These are phyloP conservation scores for Epinotia bilunana DNA, from an alignment of 2,888 invertebrate genomes.

Conservation along the genomic window DNA sequence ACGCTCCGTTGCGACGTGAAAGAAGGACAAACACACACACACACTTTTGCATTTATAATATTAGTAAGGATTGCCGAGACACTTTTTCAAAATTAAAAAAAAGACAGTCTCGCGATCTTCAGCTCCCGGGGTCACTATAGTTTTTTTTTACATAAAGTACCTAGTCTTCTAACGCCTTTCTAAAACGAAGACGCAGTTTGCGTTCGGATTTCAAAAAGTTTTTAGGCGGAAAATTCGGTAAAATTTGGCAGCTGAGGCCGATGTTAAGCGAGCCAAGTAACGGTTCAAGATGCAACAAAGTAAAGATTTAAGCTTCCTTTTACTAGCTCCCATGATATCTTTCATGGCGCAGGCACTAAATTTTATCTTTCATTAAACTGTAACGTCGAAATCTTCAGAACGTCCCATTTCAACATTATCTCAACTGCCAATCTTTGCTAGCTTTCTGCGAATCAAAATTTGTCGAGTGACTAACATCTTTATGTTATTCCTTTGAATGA, in stretches of 20 bases:
- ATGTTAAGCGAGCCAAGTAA: slow-evolving; percentile 24
- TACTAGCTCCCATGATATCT: slow-evolving; percentile 32
- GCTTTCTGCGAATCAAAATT: slow-evolving; percentile 40
- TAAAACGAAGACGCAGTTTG: too few species aligned
- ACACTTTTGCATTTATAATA: too few species aligned
- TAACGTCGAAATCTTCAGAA: slow-evolving; percentile 32
- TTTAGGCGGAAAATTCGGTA: not conserved
- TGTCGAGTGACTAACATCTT: slow-evolving; percentile 25
- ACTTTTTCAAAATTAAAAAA: too few species aligned
- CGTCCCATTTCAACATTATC: slow-evolving; percentile 40
- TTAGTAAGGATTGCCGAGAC: too few species aligned
- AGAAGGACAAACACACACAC: too few species aligned
- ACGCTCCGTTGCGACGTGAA: too few species aligned
- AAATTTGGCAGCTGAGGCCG: slow-evolving; percentile 19
- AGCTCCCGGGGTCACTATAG: too few species aligned
- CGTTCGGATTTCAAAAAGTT: too few species aligned
- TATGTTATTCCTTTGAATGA: too few species aligned
- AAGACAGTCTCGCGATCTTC: too few species aligned
- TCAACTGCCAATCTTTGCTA: not conserved
- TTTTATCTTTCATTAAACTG: slow-evolving; percentile 30
- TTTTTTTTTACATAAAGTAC: too few species aligned
- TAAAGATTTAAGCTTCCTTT: slow-evolving; percentile 38
- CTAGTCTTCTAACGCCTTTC: too few species aligned
- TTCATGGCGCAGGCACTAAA: slow-evolving; percentile 12
- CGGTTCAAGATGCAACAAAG: slow-evolving; percentile 35